Evolutionary conservation across 2,113 vertebrate genomes (phyloP).

Genomic region (Phaethornis superciliosus): DNA sequence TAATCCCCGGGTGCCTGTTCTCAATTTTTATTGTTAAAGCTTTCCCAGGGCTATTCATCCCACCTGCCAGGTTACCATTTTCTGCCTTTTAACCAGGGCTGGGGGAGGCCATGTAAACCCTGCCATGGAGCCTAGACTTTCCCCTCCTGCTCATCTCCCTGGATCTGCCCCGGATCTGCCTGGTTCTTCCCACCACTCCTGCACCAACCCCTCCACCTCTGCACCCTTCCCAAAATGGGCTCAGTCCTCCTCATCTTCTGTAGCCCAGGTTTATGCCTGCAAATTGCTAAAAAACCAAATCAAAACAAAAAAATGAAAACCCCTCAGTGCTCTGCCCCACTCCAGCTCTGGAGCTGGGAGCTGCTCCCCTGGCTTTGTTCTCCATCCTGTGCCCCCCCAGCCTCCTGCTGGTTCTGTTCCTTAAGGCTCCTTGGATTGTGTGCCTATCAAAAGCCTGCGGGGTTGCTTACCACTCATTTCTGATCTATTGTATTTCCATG

Average conservation of each 20-base stretch:
- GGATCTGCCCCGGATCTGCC: not conserved
- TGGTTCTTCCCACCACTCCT: too few species aligned
- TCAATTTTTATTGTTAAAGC: not conserved
- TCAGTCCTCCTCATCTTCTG: not conserved
- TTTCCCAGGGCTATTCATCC: not conserved
- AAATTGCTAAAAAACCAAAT: not conserved
- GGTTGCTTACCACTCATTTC: not conserved
- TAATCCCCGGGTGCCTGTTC: not conserved
- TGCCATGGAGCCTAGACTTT: accelerated
- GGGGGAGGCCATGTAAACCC: not conserved
- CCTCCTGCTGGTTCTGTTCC: too few species aligned
- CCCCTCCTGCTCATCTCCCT: not conserved
- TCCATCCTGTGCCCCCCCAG: too few species aligned
- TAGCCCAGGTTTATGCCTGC: not conserved
- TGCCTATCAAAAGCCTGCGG: too few species aligned
- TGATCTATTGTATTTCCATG: accelerated
- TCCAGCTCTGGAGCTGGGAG: not conserved
- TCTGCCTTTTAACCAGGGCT: not conserved
- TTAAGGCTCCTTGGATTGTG: not conserved
- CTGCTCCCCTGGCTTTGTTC: accelerated
- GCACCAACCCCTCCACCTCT: too few species aligned
- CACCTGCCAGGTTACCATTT: too few species aligned
- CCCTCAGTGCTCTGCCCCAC: not conserved
- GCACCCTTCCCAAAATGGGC: not conserved
- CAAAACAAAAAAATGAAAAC: too few species aligned